Evolutionary conservation across 2,797 vertebrate genomes (phyloP).

Genomic region (Sebastes variabilis): DNA sequence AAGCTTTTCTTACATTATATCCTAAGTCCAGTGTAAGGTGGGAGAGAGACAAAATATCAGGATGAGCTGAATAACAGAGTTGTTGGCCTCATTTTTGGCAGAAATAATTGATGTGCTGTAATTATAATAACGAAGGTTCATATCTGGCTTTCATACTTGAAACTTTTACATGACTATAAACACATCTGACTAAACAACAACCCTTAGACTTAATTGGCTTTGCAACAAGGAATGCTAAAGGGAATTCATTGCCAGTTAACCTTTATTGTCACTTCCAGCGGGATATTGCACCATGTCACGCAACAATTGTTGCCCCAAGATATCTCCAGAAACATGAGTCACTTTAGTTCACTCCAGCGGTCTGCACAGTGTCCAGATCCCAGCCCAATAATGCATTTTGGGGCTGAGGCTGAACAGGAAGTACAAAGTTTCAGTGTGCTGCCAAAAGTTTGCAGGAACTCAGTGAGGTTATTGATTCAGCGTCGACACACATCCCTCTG

Average conservation of each 20-base stretch:
- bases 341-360: background rate
- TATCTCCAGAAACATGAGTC: background rate
- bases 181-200: background rate
- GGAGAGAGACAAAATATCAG: background rate
- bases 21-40: background rate
- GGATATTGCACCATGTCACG: background rate
- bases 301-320: background rate
- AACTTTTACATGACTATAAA: background rate
- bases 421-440: constrained; percentile 22
- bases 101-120: background rate
- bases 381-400: background rate
- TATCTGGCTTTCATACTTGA: background rate
- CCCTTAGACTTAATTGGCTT: background rate
- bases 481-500: constrained; percentile 11
- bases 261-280: constrained; percentile 5
- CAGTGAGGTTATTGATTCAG: constrained; percentile 9
- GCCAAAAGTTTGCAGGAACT: constrained; percentile 31
- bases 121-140: background rate
- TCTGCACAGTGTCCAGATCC: background rate
- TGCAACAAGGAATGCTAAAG: background rate
- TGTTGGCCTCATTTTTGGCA: background rate
- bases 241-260: background rate
- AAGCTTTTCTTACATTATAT: background rate
- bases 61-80: background rate
- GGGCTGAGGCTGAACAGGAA: constrained; percentile 25